Evolutionary conservation across 2,797 vertebrate genomes (phyloP).

Genomic region (Myotis findleyi): DNA sequence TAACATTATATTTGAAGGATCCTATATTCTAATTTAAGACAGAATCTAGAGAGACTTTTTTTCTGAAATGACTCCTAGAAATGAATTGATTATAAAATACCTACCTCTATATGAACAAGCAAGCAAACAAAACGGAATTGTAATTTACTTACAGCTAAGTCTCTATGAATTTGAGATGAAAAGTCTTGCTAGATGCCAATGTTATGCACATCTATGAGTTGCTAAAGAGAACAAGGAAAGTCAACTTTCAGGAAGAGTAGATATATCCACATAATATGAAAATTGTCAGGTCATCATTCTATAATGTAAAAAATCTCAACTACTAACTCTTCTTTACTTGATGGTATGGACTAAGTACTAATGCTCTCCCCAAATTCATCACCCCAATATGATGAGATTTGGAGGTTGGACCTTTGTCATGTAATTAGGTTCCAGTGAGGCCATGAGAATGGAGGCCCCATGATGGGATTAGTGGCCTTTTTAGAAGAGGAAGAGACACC

Average conservation of each 20-base stretch:
- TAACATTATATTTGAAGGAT: neutral
- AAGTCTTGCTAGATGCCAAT: neutral
- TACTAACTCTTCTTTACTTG: neutral
- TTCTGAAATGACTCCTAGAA: neutral
- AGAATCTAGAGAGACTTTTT: neutral
- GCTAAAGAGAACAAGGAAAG: neutral
- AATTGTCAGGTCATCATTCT: neutral
- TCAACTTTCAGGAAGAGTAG: neutral
- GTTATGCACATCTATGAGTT: rapidly evolving
- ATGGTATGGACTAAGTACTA: neutral
- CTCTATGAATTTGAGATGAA: neutral
- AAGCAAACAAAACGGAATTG: neutral
- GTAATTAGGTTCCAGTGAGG: neutral
- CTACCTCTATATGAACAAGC: neutral
- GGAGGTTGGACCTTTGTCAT: neutral
- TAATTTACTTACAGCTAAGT: neutral
- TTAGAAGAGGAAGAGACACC: neutral
- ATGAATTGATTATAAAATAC: neutral
- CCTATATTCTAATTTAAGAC: neutral
- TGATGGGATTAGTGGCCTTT: neutral
- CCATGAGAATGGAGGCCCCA: neutral
- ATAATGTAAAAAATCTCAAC: neutral
- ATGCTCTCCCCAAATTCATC: neutral
- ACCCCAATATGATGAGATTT: neutral
- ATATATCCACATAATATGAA: rapidly evolving